Base-by-base conservation (phyloP, 1,140 invertebrate genomes). In the Bombus sylvicola region DNA sequence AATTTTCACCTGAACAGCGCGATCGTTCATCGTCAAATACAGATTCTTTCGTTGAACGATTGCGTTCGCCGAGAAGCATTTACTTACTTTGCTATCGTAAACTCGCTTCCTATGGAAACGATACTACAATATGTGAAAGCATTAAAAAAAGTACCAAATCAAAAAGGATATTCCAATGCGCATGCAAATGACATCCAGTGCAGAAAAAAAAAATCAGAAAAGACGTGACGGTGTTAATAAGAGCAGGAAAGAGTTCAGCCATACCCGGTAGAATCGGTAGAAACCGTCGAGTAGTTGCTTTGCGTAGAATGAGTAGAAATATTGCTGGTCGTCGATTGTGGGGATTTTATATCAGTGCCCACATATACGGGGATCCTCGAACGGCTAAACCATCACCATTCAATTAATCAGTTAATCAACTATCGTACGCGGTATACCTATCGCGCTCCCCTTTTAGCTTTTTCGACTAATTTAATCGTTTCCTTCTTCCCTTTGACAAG, bases 291-390 rank as follows among this genome's bases (percentile, higher is more conserved):
- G 90, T 95, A 92, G 92, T 95, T 95, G 93, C 94, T 95, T 94
- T 95, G 94, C 89, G 92, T 94, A 71, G 94, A 95, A 91, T 95
- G 93, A 92, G 94, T 94, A 87, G 95, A 95, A 93, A 95, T 94
- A 94, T 95, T 95, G 93, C 94, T 95, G 91, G 94, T 95, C 82
- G 94, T 95, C 87, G 94, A 95, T 90, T 94, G 94, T 86, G 94
- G 94, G 90, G 94, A 95, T 93, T 95, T 94, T 87, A 94, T 94
- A 90, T 95, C 94, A 86, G 92, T 92, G 82, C 95, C 95, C 81
- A 96, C 95, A 93, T 94, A 96, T 31, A 96, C 94, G 83, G 95
- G 95, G 80, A 96, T 96, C 94, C 95, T 94, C 92, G 95, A 96
- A 80, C 94, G 94, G 93, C 95, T 95, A 94, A 94, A 95, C 88